These are phyloP conservation scores for Todiramphus saurophagus DNA, from an alignment of 2,113 vertebrate genomes.

Conservation along the genomic window DNA sequence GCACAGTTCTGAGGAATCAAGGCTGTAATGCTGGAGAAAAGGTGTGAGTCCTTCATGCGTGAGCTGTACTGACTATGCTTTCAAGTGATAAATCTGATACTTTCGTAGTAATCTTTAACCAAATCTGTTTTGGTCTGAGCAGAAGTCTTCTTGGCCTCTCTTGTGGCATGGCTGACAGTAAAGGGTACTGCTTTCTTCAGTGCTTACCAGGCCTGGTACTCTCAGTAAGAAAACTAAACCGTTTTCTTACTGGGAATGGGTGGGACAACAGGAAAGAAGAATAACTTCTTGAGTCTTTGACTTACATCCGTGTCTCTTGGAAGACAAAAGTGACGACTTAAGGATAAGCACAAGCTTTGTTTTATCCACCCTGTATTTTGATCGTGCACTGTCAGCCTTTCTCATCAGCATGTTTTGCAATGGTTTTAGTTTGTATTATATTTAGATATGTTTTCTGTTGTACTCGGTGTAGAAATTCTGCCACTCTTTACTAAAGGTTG, in stretches of 20 bases:
- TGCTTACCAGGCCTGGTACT: not conserved
- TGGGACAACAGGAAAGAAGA: not conserved
- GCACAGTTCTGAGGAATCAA: not conserved
- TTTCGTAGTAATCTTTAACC: not conserved
- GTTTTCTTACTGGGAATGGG: not conserved
- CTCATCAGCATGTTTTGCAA: not conserved
- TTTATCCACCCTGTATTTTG: not conserved
- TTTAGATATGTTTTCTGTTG: not conserved
- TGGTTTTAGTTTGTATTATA: not conserved
- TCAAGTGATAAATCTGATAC: not conserved
- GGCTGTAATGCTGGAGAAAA: not conserved
- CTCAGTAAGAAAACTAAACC: not conserved
- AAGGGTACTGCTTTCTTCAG: not conserved
- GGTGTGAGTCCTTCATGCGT: not conserved
- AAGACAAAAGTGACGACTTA: not conserved
- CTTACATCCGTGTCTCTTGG: not conserved
- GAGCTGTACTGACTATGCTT: not conserved
- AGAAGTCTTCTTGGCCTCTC: not conserved
- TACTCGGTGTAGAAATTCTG: not conserved
- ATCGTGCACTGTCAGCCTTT: not conserved
- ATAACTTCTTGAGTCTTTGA: not conserved
- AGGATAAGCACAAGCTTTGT: not conserved
- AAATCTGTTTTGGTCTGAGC: not conserved
- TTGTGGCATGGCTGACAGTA: not conserved
- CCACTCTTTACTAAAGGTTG: not conserved